Evolutionary conservation across 2,797 vertebrate genomes (phyloP).

Genomic region (Mus minutoides): DNA sequence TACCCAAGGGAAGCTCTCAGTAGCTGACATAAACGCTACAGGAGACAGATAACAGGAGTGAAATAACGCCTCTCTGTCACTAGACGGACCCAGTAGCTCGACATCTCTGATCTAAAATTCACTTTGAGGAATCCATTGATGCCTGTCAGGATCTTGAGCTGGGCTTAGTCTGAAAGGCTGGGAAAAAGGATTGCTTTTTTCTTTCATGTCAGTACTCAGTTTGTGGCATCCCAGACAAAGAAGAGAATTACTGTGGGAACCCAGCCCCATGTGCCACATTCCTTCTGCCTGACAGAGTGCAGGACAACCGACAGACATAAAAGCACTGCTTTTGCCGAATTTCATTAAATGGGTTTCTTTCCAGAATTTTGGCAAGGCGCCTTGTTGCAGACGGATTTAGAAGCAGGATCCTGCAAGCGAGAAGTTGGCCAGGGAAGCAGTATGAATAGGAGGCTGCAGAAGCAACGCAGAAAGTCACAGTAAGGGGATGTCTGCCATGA

Average conservation of each 20-base stretch:
- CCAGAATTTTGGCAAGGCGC: neutral
- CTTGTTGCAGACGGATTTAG: neutral
- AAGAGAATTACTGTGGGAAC: neutral
- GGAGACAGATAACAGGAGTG: neutral
- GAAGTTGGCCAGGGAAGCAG: neutral
- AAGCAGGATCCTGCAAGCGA: slow-evolving; percentile 33
- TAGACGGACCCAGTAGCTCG: neutral
- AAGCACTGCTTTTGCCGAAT: neutral
- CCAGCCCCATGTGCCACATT: neutral
- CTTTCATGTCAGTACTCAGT: neutral
- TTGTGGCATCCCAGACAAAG: neutral
- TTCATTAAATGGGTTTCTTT: slow-evolving; percentile 59
- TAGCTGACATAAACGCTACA: neutral
- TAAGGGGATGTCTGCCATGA: neutral
- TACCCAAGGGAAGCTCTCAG: neutral
- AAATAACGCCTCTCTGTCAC: neutral
- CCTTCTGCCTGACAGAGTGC: slow-evolving; percentile 12
- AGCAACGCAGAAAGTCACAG: neutral
- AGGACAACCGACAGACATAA: neutral
- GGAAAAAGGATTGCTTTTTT: neutral
- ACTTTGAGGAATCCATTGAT: neutral
- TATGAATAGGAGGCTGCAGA: neutral
- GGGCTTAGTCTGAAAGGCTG: neutral
- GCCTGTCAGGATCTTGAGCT: neutral
- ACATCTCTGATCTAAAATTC: neutral